Base-by-base conservation (phyloP, 2,888 invertebrate genomes). In the Plagiodera versicolora region DNA sequence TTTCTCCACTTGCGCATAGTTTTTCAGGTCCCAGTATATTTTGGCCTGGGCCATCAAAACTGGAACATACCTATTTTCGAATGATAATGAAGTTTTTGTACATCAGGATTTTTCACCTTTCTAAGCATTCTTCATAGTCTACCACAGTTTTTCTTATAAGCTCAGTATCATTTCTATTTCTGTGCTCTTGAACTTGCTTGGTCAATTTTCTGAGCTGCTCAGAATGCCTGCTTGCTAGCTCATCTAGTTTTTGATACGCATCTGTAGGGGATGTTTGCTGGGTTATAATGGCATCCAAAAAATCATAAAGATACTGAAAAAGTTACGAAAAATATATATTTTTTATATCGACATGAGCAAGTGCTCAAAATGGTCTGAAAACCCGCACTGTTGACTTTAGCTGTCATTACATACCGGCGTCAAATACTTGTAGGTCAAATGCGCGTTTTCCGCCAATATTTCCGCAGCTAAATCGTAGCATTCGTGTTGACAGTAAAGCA, bases 31-130 rank as follows among this genome's bases (percentile, higher is more conserved):
- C 98, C 99, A 99, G 76, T 95, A 96, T 67, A 99, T 95, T 84
- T 97, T 98, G 1, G 98, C 98, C 80, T 99, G 95, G 0, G 97
- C 95, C 98, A 99, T 98, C n/a, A 98, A 85, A 0, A 98, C 95
- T 0, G 99, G 98, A 63, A 99, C 90, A 75, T 97, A 98, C 71
- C 95, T 71, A 56, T 51, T 17, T 46, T 16, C 1, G 0, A 20
- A 54, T 14, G 4, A 30, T 14, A 47, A 24, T 28, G 19, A 20
- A 14, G 24, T 9, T 16, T 6, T 11, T 2, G 32, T 10, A 28
- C 28, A 9, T 28, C 28, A 28, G 1, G 5, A 24, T 9, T 11
- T 17, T 14, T 62, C 51, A 70, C 71, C 71, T 69, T 39, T 75
- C 75, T n/a, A 75, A 63, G 62, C 74, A 75, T 55, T 75, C 75